Conservation (phyloP, 2,797 vertebrate species). For the Agapornis canus region DNA sequence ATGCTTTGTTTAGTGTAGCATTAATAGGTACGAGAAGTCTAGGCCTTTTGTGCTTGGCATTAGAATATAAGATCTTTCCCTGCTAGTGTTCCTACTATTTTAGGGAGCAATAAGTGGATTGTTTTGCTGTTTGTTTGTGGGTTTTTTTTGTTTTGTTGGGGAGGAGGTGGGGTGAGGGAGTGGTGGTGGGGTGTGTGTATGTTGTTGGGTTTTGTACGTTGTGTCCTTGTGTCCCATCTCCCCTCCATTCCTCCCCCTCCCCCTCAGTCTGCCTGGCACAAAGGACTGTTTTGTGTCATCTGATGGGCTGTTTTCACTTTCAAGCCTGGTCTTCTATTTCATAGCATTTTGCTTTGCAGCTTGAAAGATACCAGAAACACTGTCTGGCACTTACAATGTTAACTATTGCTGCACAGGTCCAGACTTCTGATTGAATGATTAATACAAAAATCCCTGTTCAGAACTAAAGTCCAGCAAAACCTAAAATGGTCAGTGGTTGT, state of each 20-base stretch:
- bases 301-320: neutral
- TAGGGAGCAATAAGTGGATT: neutral
- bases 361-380: neutral
- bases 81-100: neutral
- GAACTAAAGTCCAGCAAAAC: neutral
- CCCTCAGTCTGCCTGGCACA: accelerated
- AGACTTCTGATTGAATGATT: neutral
- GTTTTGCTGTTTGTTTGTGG: neutral
- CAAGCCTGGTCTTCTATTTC: neutral
- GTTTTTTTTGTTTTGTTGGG: neutral
- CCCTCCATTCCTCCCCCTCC: too few species aligned
- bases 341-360: neutral
- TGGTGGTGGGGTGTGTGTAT: neutral
- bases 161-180: neutral
- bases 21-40: neutral
- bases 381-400: neutral
- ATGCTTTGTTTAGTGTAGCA: neutral
- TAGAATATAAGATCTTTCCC: neutral
- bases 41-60: neutral
- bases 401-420: neutral
- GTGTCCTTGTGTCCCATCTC: neutral
- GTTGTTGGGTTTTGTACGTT: neutral
- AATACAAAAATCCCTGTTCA: neutral
- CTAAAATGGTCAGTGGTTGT: neutral
- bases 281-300: neutral